phyloP scores from a whole-genome alignment of 2,888 invertebrate species.

The Trypoxylon attenuatum region DNA sequence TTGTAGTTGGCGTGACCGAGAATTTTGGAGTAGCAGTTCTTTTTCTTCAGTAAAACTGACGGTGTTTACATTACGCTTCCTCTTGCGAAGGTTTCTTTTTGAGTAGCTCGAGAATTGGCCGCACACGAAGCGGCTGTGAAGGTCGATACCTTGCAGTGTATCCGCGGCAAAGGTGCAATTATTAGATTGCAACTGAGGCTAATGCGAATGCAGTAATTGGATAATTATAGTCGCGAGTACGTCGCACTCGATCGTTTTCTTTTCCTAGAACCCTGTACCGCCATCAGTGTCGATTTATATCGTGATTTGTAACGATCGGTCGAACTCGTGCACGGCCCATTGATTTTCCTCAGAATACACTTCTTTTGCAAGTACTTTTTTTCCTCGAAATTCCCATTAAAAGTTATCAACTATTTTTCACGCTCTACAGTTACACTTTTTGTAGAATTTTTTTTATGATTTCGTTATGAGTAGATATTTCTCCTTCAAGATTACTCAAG shows the following conservation, averaged over 20 bases:
- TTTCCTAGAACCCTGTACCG: conserved; percentile 19
- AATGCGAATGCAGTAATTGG: conserved; percentile 62
- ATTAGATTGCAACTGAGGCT: conserved; percentile 58
- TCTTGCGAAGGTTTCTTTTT: not conserved
- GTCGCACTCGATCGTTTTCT: conserved; percentile 10
- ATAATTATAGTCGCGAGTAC: conserved; percentile 54
- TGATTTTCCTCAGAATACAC: conserved; percentile 14
- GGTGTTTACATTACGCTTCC: too few relatives aligned
- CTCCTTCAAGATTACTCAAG: too few relatives aligned
- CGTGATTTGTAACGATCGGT: conserved; percentile 28
- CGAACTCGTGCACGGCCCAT: conserved; percentile 11
- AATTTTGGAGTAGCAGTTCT: too few relatives aligned
- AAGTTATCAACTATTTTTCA: too few relatives aligned
- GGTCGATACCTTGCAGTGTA: conserved; percentile 35
- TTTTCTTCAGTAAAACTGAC: too few relatives aligned
- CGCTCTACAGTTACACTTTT: too few relatives aligned
- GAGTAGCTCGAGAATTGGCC: not conserved
- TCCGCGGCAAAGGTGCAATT: conserved; percentile 51
- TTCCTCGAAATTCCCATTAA: too few relatives aligned
- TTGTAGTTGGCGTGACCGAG: too few relatives aligned
- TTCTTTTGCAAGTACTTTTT: too few relatives aligned
- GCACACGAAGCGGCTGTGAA: conserved; percentile 14
- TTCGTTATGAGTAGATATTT: too few relatives aligned
- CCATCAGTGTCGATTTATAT: conserved; percentile 25
- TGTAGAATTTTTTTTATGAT: too few relatives aligned